Evolutionary conservation across 2,888 invertebrate species (phyloP).

Genomic region (Lutraria lutraria): DNA sequence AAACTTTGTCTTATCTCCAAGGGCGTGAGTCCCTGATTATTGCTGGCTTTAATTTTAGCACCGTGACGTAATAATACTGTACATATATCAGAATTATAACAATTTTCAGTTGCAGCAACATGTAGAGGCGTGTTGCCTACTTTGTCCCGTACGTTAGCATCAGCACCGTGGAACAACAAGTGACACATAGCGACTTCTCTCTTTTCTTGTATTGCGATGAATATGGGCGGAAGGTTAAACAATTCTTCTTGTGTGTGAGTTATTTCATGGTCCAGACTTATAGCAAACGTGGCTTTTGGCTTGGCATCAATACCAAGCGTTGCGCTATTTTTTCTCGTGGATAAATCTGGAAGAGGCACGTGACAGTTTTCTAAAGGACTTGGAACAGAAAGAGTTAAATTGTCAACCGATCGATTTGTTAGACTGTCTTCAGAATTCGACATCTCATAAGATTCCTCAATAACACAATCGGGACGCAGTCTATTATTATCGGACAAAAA

Average conservation of each 20-base stretch:
- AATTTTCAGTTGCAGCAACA: constrained; percentile 88
- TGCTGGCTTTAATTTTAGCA: constrained; percentile 87
- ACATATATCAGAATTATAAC: constrained; percentile 88
- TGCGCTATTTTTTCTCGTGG: constrained; percentile 27
- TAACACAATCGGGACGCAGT: constrained; percentile 60
- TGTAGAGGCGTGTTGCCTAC: constrained; percentile 89
- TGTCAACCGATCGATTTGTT: constrained; percentile 32
- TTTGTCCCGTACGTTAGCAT: constrained; percentile 88
- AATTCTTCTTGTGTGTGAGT: constrained; percentile 88
- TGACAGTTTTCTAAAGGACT: not conserved
- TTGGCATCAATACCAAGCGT: constrained; percentile 17
- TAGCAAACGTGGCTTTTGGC: constrained; percentile 54
- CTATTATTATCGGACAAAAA: constrained; percentile 54
- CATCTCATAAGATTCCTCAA: constrained; percentile 58
- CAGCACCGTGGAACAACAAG: constrained; percentile 89
- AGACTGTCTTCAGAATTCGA: constrained; percentile 47
- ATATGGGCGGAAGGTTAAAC: constrained; percentile 89
- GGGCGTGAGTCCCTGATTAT: constrained; percentile 88
- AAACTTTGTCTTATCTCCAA: constrained; percentile 88
- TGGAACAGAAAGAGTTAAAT: constrained; percentile 36
- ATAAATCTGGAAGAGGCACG: not conserved
- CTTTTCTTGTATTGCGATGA: constrained; percentile 88
- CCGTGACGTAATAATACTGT: constrained; percentile 88
- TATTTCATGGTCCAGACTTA: constrained; percentile 63
- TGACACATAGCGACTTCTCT: constrained; percentile 88